A percentile compares a stretch with the other conserved stretches of the same genome.
phyloP scores from a whole-genome alignment of 2,888 invertebrate genomes.

The Sepioteuthis lessoniana region DNA sequence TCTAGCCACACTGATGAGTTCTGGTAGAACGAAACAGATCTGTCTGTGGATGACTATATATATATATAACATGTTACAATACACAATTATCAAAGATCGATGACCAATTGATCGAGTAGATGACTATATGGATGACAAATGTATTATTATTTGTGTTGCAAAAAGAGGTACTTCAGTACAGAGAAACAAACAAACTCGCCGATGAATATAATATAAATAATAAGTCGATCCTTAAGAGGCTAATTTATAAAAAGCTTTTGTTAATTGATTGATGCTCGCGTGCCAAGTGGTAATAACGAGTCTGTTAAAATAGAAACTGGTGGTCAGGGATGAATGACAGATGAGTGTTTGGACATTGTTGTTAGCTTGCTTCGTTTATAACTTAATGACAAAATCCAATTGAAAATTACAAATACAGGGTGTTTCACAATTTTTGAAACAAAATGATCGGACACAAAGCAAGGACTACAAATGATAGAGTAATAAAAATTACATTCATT shows the following conservation, averaged over 20 bases:
- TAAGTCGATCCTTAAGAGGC: neutral
- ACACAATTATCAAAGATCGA: no score
- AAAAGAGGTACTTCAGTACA: slow-evolving; percentile 6
- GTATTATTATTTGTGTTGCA: no score
- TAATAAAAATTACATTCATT: no score
- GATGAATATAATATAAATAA: neutral
- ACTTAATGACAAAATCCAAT: neutral
- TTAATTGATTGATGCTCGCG: neutral
- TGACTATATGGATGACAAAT: no score
- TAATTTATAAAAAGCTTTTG: neutral
- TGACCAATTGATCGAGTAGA: no score
- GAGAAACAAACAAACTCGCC: neutral
- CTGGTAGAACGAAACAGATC: no score
- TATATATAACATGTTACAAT: no score
- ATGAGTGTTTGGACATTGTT: neutral
- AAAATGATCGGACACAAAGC: no score
- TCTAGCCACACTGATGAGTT: no score
- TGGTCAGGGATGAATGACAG: neutral
- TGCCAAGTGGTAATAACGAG: neutral
- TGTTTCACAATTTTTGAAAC: no score
- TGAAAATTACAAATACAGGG: neutral
- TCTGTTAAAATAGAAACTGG: neutral
- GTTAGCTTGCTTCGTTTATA: neutral
- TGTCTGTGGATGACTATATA: no score
- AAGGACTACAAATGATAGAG: no score